These are phyloP conservation scores for Gopherus evgoodei DNA, from an alignment of 2,113 vertebrate species.

Conservation along the genomic window DNA sequence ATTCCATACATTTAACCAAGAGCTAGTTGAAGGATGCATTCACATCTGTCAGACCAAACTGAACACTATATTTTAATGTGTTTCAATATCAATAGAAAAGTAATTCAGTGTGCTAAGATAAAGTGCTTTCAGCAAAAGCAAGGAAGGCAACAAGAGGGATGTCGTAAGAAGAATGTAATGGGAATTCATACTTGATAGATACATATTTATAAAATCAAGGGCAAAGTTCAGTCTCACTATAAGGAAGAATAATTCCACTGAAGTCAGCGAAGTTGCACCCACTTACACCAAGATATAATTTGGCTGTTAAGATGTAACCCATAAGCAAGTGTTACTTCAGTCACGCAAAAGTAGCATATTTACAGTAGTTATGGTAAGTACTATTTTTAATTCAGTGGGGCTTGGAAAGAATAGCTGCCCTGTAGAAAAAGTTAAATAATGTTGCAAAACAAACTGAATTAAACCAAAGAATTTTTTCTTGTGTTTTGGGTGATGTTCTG, in stretches of 20 bases:
- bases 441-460: not conserved
- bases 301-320: not conserved
- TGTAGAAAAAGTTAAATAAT: not conserved
- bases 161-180: not conserved
- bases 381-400: not conserved
- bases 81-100: not conserved
- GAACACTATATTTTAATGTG: not conserved
- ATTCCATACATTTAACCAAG: not conserved
- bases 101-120: not conserved
- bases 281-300: not conserved
- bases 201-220: not conserved
- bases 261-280: not conserved
- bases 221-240: not conserved
- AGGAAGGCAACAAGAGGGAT: not conserved
- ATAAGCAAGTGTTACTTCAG: not conserved
- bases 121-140: not conserved
- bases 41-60: not conserved
- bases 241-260: not conserved
- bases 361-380: not conserved
- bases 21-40: not conserved
- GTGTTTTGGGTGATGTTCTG: not conserved
- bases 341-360: not conserved
- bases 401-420: not conserved
- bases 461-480: not conserved
- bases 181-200: not conserved